Conservation (phyloP, 1,140 invertebrate species). For the Drosophila trapezifrons region DNA sequence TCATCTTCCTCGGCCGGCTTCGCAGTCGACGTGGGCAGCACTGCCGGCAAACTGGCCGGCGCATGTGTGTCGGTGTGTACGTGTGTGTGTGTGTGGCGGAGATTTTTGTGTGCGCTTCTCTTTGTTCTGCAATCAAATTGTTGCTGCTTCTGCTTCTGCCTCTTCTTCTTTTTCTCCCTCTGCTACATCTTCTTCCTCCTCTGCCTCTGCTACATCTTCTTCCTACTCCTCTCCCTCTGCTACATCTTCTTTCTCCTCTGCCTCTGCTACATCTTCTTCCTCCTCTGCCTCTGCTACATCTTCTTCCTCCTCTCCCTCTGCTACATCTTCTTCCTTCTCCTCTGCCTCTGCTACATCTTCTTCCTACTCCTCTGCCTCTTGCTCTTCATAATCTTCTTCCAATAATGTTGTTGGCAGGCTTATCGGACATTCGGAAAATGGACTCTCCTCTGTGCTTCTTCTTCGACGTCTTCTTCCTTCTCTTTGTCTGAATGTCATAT, state of each 20-base stretch:
- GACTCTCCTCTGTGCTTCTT: constrained; percentile 22
- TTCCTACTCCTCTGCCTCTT: constrained; percentile 9
- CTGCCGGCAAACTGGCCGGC: constrained; percentile 16
- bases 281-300: neutral
- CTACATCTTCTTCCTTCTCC: neutral
- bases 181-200: constrained; percentile 10
- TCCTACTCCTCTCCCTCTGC: neutral
- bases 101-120: constrained; percentile 57
- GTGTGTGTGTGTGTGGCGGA: constrained; percentile 34
- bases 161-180: constrained; percentile 5
- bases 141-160: constrained; percentile 8
- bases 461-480: constrained; percentile 13
- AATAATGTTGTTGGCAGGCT: constrained; percentile 44
- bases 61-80: constrained; percentile 25
- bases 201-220: neutral
- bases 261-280: neutral
- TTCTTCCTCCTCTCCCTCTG: constrained; percentile 1
- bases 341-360: constrained; percentile 8
- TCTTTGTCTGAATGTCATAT: constrained; percentile 44
- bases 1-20: constrained; percentile 18
- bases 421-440: constrained; percentile 55
- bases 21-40: constrained; percentile 13
- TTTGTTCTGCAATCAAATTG: constrained; percentile 54
- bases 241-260: constrained; percentile 12
- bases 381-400: neutral